These are phyloP conservation scores for Ormyrus thymus DNA, from an alignment of 2,888 invertebrate genomes.

Conservation along the genomic window DNA sequence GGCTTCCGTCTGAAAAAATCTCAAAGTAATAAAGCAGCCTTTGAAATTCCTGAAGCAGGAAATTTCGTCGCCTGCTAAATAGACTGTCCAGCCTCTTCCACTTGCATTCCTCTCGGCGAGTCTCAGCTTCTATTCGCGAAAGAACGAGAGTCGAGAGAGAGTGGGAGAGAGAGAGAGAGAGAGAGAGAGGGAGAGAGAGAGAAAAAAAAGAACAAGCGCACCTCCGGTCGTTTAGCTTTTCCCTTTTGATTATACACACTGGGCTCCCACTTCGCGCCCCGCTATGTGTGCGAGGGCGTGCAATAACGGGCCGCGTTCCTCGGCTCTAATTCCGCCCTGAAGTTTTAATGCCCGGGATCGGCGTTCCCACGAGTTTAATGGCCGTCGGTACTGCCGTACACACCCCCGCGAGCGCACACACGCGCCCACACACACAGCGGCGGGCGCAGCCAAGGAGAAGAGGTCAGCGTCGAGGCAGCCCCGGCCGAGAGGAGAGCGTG, in stretches of 20 bases:
- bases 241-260: slow-evolving; percentile 53
- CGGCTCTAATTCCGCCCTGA: slow-evolving; percentile 55
- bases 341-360: slow-evolving; percentile 64
- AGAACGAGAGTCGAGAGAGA: too few species aligned
- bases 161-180: too few species aligned
- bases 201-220: too few species aligned
- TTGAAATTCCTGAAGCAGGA: too few species aligned
- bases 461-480: slow-evolving; percentile 28
- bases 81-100: too few species aligned
- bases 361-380: slow-evolving; percentile 60
- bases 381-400: slow-evolving; percentile 44
- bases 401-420: neutral
- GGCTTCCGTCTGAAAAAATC: too few species aligned
- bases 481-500: neutral
- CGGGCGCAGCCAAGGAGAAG: slow-evolving; percentile 7
- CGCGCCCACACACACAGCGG: neutral
- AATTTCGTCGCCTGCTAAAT: too few species aligned
- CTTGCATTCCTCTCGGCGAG: too few species aligned
- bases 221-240: neutral
- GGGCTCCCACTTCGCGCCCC: slow-evolving; percentile 47
- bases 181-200: too few species aligned
- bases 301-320: slow-evolving; percentile 45
- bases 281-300: slow-evolving; percentile 8
- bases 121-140: too few species aligned
- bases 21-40: too few species aligned